Percentiles rank a stretch among this genome's conserved stretches.
Evolutionary conservation across 2,113 vertebrate genomes (phyloP).

Genomic region (Hippocampus zosterae): DNA sequence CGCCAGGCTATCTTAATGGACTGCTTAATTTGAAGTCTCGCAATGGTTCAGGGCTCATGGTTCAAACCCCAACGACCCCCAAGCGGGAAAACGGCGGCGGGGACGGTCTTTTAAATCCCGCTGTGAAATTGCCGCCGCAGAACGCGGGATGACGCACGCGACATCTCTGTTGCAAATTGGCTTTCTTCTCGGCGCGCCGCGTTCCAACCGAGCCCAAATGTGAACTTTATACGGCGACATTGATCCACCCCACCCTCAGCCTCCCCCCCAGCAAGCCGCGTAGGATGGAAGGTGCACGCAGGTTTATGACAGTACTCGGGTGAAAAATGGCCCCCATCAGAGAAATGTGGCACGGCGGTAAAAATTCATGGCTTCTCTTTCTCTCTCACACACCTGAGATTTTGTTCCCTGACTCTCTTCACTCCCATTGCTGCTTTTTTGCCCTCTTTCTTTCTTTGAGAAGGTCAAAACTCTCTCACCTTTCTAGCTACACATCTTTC

Average conservation of each 20-base stretch:
- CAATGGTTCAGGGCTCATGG: too few species aligned
- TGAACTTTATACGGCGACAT: conserved; percentile 39
- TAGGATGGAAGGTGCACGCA: conserved; percentile 32
- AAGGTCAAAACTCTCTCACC: conserved; percentile 38
- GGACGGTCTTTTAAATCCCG: too few species aligned
- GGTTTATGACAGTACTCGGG: conserved; percentile 50
- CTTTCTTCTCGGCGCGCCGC: too few species aligned
- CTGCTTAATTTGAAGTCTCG: too few species aligned
- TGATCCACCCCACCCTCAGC: conserved; percentile 31
- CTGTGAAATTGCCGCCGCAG: too few species aligned
- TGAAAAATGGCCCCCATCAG: conserved; percentile 48
- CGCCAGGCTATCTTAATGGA: too few species aligned
- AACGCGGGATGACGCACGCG: too few species aligned
- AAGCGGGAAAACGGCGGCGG: too few species aligned
- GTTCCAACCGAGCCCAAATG: conserved; percentile 24
- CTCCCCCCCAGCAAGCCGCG: conserved; percentile 16
- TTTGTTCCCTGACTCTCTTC: background rate
- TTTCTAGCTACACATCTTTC: background rate
- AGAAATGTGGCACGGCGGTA: conserved; percentile 43
- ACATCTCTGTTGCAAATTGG: too few species aligned
- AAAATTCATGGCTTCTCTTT: conserved; percentile 39
- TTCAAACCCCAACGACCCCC: too few species aligned
- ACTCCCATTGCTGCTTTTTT: conserved; percentile 1
- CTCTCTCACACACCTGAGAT: background rate
- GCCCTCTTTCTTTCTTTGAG: conserved; percentile 14